Conservation (phyloP, 23 tunicate species). For the Aplidium turbinatum region DNA sequence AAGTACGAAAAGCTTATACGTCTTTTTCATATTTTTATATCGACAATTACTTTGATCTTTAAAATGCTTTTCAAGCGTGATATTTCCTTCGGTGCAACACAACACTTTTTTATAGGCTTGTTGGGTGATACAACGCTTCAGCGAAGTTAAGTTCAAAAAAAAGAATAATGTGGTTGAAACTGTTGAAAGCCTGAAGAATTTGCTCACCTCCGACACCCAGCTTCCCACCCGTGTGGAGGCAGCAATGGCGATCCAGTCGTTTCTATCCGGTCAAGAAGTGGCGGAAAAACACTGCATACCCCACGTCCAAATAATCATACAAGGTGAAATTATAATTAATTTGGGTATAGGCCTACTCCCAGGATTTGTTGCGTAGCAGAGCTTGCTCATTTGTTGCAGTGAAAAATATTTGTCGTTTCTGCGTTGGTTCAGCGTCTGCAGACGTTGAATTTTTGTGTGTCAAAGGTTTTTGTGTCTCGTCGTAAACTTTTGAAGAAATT, state of each 20-base stretch:
- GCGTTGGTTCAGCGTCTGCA: not conserved
- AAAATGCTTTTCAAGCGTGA: too few relatives aligned
- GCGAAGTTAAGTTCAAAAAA: constrained; percentile 72
- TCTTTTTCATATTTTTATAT: too few relatives aligned
- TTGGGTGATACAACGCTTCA: constrained; percentile 90
- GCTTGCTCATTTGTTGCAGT: not conserved
- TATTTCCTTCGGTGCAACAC: too few relatives aligned
- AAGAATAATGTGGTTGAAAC: constrained; percentile 51
- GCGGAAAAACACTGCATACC: constrained; percentile 84
- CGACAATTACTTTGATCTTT: too few relatives aligned
- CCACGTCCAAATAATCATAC: constrained; percentile 57
- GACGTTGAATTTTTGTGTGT: not conserved
- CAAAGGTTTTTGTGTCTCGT: too few relatives aligned
- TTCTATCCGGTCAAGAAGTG: constrained; percentile 59
- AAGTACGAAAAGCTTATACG: too few relatives aligned
- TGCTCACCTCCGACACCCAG: constrained; percentile 72
- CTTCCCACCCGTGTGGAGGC: constrained; percentile 96
- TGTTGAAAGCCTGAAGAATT: constrained; percentile 49
- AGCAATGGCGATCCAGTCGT: constrained; percentile 78
- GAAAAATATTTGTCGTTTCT: not conserved
- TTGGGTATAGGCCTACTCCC: too few relatives aligned
- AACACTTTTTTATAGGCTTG: too few relatives aligned
- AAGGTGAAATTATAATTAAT: constrained; percentile 73
- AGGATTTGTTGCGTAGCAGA: too few relatives aligned
- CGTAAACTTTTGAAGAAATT: too few relatives aligned